phyloP scores from a whole-genome alignment of 2,113 vertebrate genomes.

The Cyprinodon brontotheroides region DNA sequence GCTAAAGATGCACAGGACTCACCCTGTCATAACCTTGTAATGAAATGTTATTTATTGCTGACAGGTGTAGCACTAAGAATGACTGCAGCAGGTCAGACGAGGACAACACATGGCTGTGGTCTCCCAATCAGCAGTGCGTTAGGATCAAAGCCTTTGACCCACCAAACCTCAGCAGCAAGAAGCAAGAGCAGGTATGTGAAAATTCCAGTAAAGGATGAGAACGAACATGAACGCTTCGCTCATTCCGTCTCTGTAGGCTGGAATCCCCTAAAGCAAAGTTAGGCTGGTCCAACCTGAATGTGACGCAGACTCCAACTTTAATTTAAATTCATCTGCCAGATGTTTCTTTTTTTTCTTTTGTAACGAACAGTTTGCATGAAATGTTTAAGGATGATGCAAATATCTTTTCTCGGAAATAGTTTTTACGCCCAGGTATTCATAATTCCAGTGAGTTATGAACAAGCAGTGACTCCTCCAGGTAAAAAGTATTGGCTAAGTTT shows the following conservation, averaged over 20 bases:
- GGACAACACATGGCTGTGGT: slow-evolving; percentile 91
- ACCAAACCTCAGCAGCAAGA: slow-evolving; percentile 87
- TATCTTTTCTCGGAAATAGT: too few relatives aligned
- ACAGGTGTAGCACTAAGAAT: slow-evolving; percentile 86
- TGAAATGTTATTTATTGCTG: not conserved
- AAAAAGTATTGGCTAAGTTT: too few relatives aligned
- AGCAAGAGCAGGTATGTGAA: slow-evolving; percentile 63
- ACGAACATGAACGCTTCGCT: slow-evolving; percentile 7
- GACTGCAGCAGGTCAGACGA: slow-evolving; percentile 81
- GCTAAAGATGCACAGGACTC: not conserved
- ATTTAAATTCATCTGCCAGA: too few relatives aligned
- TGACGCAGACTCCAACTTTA: not conserved
- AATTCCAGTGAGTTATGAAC: not conserved
- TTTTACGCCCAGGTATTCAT: not conserved
- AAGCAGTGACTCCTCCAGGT: not conserved
- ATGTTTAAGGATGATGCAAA: too few relatives aligned
- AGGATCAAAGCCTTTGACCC: slow-evolving; percentile 81
- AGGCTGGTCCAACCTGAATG: slow-evolving; percentile 23
- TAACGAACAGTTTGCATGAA: too few relatives aligned
- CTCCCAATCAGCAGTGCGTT: slow-evolving; percentile 84
- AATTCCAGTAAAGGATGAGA: not conserved
- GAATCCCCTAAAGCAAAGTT: slow-evolving; percentile 17
- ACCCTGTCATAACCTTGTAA: not conserved
- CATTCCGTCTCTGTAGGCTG: slow-evolving; percentile 1
- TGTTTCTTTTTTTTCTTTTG: too few relatives aligned